Evolutionary conservation across 2,888 invertebrate species (phyloP), one percentile per base, ranked within the genome.

Genomic region (Seladonia tumulorum): DNA sequence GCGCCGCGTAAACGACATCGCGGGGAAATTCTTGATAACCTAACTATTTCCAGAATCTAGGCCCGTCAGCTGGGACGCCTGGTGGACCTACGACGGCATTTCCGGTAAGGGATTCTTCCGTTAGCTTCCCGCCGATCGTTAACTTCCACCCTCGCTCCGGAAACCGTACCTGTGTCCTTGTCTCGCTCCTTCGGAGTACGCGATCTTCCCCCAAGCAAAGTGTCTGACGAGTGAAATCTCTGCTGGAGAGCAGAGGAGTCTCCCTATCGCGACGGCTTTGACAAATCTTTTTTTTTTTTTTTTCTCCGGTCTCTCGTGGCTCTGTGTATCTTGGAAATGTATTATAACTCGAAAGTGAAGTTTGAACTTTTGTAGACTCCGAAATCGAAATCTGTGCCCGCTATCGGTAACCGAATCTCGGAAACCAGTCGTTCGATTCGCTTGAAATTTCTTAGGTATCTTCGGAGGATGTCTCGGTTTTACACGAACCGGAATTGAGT

Each of bases 71-170:
- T 98, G 98, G 98, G 98, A 98, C 95, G 98, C 98, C 96, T 98
- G 98, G 98, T 98, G 98, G 98, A 98, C 98, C 92, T 98, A 98
- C 96, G 98, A 98, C 96, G 98, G 98, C 90, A 98, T 98, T 95
- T 98, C 98, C 96, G 98, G 98, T 98, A 96, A 97, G 97, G 78
- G 75, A 76, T 66, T 77, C 74, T 42, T 25, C 25, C n/a, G 53
- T n/a, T 53, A 53, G n/a, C 22, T 53, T 53, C 10, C n/a, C 53
- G 53, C 53, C 53, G 60, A 60, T 60, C 60, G 60, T 25, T 60
- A 14, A 5, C 60, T 2, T 25, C 60, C 25, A 25, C 14, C 25
- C 60, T 5, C 25, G 60, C 60, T 60, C 25, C 25, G 14, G 25
- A 14, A 25, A 5, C 5, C 60, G 25, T 16, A 60, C 60, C 16